Evolutionary conservation across 2,888 invertebrate species (phyloP), one percentile per base, ranked within the genome.

Genomic region (Argyra leucocephala): DNA sequence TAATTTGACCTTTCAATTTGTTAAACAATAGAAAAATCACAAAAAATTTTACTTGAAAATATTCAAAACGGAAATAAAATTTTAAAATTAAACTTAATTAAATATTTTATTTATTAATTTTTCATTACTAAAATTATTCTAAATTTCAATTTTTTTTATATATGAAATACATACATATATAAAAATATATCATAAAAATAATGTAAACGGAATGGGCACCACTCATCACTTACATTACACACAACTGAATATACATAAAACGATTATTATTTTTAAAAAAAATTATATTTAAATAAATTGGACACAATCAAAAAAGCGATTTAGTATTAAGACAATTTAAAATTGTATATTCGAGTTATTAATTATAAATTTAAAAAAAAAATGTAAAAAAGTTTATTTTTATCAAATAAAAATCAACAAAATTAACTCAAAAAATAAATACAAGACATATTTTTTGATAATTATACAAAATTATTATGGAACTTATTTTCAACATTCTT

Each of bases 151-250:
- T 23, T 23, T 23, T 58, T 3, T 58, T 9, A 18, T 59, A 59
- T 23, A 23, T 24, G 23, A 22, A n/a, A 9, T 23, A 59, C n/a
- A 59, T 59, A n/a, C n/a, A n/a, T n/a, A n/a, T n/a, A n/a, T n/a
- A n/a, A n/a, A n/a, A n/a, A n/a, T n/a, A n/a, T n/a, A n/a, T n/a
- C n/a, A n/a, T n/a, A n/a, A n/a, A n/a, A n/a, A n/a, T n/a, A 23
- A 59, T 59, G 22, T 59, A 57, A 22, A 59, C 23, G 59, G 59
- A 59, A 59, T 59, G 59, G 59, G 59, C 59, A 59, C 59, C 59
- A 59, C 59, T 21, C 59, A 59, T 59, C 21, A 59, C 48, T 48
- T 48, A 48, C 48, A 48, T 48, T 48, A 31, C 31, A 31, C 31
- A 31, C 31, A 31, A 31, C 12, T 31, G 10, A 31, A 31, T 31